Conservation (phyloP, 2,888 invertebrate species). For the Thereva unica region DNA sequence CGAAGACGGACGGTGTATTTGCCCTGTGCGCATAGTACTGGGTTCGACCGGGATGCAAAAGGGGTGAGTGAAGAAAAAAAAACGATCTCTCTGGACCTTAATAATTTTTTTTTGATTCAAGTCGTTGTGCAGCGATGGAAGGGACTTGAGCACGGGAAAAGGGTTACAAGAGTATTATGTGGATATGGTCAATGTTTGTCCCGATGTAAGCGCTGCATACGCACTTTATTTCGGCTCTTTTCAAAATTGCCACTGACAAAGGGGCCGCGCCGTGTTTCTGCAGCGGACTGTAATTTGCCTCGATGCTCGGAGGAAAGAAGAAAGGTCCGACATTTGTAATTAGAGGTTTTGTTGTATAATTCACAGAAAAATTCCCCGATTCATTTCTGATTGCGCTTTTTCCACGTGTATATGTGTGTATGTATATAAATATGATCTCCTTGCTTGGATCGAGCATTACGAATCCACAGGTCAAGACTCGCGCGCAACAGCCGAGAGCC, state of each 20-base stretch:
- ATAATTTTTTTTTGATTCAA: slow-evolving; percentile 2
- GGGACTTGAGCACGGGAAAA: background rate
- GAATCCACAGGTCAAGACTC: no score
- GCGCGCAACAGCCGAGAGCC: background rate
- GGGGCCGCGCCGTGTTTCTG: slow-evolving; percentile 17
- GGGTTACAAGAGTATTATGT: background rate
- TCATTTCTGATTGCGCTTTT: slow-evolving; percentile 23
- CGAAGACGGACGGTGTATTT: background rate
- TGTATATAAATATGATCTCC: no score
- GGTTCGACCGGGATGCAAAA: background rate
- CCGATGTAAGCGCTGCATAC: slow-evolving; percentile 10
- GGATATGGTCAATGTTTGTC: slow-evolving; percentile 2
- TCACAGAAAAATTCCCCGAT: slow-evolving; percentile 15
- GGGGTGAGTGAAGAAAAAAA: background rate
- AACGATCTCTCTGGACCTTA: background rate
- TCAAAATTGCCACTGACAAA: background rate
- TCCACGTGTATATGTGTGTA: background rate
- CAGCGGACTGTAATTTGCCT: slow-evolving; percentile 34
- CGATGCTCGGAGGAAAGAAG: slow-evolving; percentile 12
- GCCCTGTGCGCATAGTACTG: background rate
- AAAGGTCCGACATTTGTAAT: slow-evolving; percentile 26
- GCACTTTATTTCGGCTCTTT: slow-evolving; percentile 7
- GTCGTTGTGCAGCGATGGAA: background rate
- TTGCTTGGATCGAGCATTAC: no score
- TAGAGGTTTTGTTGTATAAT: slow-evolving; percentile 36